These are phyloP conservation scores for Plagodis pulveraria DNA, from an alignment of 2,888 invertebrate genomes.

Conservation along the genomic window DNA sequence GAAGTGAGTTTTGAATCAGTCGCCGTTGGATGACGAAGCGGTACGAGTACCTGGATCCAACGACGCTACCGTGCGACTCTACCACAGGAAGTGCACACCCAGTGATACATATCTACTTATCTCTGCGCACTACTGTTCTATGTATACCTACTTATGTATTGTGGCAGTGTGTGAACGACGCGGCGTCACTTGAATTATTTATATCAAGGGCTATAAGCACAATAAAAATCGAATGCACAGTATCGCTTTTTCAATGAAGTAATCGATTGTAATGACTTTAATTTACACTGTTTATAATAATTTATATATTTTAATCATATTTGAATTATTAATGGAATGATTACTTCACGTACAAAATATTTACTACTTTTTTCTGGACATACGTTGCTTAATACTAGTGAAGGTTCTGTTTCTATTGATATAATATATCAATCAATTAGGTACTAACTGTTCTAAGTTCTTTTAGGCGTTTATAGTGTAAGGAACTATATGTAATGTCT, in stretches of 20 bases:
- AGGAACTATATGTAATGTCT: too few species aligned
- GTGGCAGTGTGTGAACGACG: slow-evolving; percentile 17
- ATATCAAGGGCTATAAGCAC: slow-evolving; percentile 7
- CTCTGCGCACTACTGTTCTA: not conserved
- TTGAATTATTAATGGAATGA: slow-evolving; percentile 26
- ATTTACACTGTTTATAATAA: slow-evolving; percentile 10
- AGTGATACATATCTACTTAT: not conserved
- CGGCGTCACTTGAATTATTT: slow-evolving; percentile 28
- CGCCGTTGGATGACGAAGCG: too few species aligned
- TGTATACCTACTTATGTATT: not conserved
- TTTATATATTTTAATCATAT: slow-evolving; percentile 8
- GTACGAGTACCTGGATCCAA: too few species aligned
- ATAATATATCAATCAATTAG: too few species aligned
- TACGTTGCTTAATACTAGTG: too few species aligned
- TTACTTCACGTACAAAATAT: not conserved
- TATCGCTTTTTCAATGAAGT: slow-evolving; percentile 10
- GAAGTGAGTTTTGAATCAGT: too few species aligned
- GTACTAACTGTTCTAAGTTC: too few species aligned
- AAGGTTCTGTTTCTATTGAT: too few species aligned
- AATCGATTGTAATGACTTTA: not conserved
- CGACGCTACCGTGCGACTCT: not conserved
- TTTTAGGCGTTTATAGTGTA: too few species aligned
- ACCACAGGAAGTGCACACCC: not conserved
- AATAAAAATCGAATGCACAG: slow-evolving; percentile 5
- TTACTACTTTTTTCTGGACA: too few species aligned